phyloP scores from a whole-genome alignment of 2,113 vertebrate genomes.

The Catagonus wagneri region DNA sequence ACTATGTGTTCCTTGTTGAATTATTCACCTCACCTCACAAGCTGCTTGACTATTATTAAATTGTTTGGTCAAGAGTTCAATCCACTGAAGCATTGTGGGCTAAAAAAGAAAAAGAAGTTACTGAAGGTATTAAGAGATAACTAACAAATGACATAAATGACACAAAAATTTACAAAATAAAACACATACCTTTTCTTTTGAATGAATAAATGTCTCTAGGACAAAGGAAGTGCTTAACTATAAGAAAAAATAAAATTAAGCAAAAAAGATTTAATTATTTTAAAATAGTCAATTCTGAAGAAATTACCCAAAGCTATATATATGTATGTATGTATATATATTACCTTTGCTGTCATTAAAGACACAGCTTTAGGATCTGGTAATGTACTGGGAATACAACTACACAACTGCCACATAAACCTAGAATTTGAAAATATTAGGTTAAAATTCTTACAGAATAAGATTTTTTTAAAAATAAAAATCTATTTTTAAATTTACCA shows the following conservation, averaged over 20 bases:
- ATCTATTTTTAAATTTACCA: slow-evolving; percentile 72
- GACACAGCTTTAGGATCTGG: slow-evolving; percentile 98
- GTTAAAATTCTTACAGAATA: slow-evolving; percentile 80
- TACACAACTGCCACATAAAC: slow-evolving; percentile 99
- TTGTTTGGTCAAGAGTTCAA: slow-evolving; percentile 98
- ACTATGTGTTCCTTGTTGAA: slow-evolving; percentile 62
- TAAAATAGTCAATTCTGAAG: slow-evolving; percentile 7
- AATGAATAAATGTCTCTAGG: slow-evolving; percentile 99
- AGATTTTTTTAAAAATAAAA: slow-evolving; percentile 72
- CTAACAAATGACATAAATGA: neutral
- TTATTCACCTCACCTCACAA: slow-evolving; percentile 93
- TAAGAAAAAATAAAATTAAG: slow-evolving; percentile 80
- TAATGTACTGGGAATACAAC: slow-evolving; percentile 98
- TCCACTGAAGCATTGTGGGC: slow-evolving; percentile 99
- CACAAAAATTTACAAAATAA: slow-evolving; percentile 25
- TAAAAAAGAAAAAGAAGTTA: slow-evolving; percentile 79
- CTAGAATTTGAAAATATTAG: slow-evolving; percentile 87
- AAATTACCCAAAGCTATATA: neutral
- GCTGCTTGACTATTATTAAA: slow-evolving; percentile 99
- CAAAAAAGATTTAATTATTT: slow-evolving; percentile 51
- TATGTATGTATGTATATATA: neutral
- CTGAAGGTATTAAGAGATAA: slow-evolving; percentile 11
- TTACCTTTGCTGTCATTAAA: slow-evolving; percentile 99
- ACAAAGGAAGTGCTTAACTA: slow-evolving; percentile 99
- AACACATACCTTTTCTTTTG: slow-evolving; percentile 97